Evolutionary conservation across 1,140 invertebrate species (phyloP).

Genomic region (Oryctes rhinoceros): DNA sequence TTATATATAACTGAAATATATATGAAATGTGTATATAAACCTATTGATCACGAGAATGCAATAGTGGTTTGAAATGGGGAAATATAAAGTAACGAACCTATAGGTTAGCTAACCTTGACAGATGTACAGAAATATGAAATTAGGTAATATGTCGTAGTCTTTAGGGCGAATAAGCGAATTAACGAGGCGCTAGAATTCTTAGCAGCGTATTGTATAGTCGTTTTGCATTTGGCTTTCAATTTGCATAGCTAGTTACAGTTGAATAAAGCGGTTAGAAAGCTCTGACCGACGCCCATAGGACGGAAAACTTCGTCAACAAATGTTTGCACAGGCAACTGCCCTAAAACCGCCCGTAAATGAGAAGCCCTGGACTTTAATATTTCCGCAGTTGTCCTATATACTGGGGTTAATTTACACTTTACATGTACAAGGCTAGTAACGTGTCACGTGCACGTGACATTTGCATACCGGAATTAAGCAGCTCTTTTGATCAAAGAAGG

Average conservation of each 20-base stretch:
- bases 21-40: no score
- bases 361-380: not conserved
- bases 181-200: not conserved
- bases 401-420: not conserved
- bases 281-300: not conserved
- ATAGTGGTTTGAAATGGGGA: no score
- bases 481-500: no score
- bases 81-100: no score
- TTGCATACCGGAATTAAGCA: not conserved
- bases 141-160: not conserved
- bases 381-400: not conserved
- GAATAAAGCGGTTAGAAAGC: constrained; percentile 13
- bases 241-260: constrained; percentile 8
- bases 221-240: not conserved
- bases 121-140: no score
- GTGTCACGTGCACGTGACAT: not conserved
- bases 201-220: not conserved
- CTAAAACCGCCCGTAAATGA: not conserved
- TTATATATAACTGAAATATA: no score
- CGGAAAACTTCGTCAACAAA: not conserved
- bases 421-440: not conserved
- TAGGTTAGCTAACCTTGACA: no score
- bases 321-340: not conserved
- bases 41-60: no score
- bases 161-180: not conserved